Base-by-base conservation (phyloP, 2,797 vertebrate species). In the Apogon talboti region DNA sequence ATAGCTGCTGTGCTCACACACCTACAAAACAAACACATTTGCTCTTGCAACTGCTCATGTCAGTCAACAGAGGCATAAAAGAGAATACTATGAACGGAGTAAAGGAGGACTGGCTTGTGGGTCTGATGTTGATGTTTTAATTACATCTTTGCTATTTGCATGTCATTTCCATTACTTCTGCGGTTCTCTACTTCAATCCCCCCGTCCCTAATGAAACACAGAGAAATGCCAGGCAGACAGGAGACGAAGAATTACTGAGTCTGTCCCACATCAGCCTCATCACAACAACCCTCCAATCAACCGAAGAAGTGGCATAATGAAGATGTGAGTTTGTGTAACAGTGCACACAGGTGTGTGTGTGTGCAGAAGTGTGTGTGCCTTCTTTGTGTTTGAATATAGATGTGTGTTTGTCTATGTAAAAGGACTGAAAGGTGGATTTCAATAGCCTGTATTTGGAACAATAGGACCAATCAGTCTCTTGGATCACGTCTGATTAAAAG, bases 381-480 rank as follows among this genome's bases (percentile, higher is more conserved):
- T 9, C 13, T 43, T 33, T 46, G 12, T 42, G 15, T 33, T 51
- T 11, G 57, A 57, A 52, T 19, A 38, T 9, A 14, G 41, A 55
- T 35, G 61, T 11, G 56, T 62, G 64, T 72, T 63, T 71, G 64
- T 70, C 65, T 53, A 21, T 76, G 56, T 45, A n/a, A 47, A 57
- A 18, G 15, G 38, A 64, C 66, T 53, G 61, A 70, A 66, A 77
- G 67, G 44, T 68, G 71, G 58, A 74, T 82, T 84, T 84, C 70
- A 83, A 66, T 41, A 43, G 82, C 63, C 24, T 72, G 50, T 45
- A 19, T 11, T 1, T 38, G 7, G 74, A 85, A 90, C 90, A 90
- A 91, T 89, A 44, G 86, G 58, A 30, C 81, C 78, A 89, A 91
- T 91, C 88, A 87, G 83, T 68, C 62, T 46, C 21, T 64, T 40